Percentiles rank a stretch among this genome's conserved stretches.
These are phyloP conservation scores for Phymanthus crucifer DNA, from an alignment of 92 coral and sea anemone genomes.

Conservation along the genomic window DNA sequence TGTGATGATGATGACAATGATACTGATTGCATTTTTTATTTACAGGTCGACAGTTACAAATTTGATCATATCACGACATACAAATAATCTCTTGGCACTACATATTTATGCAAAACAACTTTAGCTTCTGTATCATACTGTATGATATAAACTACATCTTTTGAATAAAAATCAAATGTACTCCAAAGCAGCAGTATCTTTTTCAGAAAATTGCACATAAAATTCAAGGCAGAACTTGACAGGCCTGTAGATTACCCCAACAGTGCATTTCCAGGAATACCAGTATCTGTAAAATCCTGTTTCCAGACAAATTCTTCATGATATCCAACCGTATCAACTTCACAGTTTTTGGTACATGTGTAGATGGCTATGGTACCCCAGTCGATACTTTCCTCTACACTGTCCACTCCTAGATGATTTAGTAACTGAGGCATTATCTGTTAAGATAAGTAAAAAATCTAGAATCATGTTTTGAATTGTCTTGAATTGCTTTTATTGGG, in stretches of 20 bases:
- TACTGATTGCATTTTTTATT: background rate
- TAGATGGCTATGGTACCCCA: conserved; percentile 93
- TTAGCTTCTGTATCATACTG: too few relatives aligned
- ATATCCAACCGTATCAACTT: conserved; percentile 47
- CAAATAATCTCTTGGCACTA: background rate
- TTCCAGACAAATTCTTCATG: conserved; percentile 89
- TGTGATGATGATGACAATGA: background rate
- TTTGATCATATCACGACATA: background rate
- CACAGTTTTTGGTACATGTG: conserved; percentile 83
- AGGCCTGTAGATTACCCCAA: conserved; percentile 20
- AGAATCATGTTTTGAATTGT: too few relatives aligned
- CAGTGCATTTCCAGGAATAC: conserved; percentile 67
- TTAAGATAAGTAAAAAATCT: background rate
- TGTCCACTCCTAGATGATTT: conserved; percentile 80
- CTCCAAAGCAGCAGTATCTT: too few relatives aligned
- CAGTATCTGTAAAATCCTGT: conserved; percentile 95
- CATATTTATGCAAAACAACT: too few relatives aligned
- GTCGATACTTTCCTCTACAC: conserved; percentile 82
- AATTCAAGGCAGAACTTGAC: background rate
- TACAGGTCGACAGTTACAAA: background rate
- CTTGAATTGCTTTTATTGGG: too few relatives aligned
- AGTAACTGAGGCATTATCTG: conserved; percentile 96
- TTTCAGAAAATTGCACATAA: too few relatives aligned
- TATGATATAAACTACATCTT: too few relatives aligned
- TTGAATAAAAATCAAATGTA: too few relatives aligned